Conservation (phyloP, 2,113 vertebrate genomes). For the Nerophis ophidion region DNA sequence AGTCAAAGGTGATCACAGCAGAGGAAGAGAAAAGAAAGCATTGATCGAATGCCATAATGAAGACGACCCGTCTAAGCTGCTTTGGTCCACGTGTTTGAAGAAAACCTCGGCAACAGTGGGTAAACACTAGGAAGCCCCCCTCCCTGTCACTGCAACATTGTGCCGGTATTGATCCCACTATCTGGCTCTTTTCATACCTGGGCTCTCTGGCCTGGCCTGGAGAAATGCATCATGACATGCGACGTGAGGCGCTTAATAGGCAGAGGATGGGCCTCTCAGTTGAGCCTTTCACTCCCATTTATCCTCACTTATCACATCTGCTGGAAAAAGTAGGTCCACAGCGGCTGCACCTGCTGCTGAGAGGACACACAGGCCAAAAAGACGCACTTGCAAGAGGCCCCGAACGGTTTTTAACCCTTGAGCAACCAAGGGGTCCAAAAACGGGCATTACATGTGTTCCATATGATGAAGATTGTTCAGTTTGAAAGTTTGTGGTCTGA, state of each 20-base stretch:
- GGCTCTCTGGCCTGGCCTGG: slow-evolving; percentile 47
- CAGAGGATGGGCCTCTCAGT: slow-evolving; percentile 68
- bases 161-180: slow-evolving; percentile 72
- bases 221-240: slow-evolving; percentile 70
- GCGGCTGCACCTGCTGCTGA: slow-evolving; percentile 66
- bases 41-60: slow-evolving; percentile 79
- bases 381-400: slow-evolving; percentile 19
- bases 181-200: slow-evolving; percentile 73
- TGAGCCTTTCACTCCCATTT: slow-evolving; percentile 59
- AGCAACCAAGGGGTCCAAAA: no score
- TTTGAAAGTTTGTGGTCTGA: no score
- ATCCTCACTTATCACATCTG: slow-evolving; percentile 70
- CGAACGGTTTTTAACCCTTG: slow-evolving; percentile 5
- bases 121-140: slow-evolving; percentile 63
- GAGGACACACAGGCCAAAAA: slow-evolving; percentile 17
- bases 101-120: slow-evolving; percentile 58
- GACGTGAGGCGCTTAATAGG: slow-evolving; percentile 61
- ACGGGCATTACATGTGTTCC: no score
- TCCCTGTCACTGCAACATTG: slow-evolving; percentile 68
- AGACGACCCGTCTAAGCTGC: slow-evolving; percentile 70
- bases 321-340: slow-evolving; percentile 52
- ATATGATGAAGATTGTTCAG: no score
- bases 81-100: slow-evolving; percentile 69
- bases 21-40: slow-evolving; percentile 48
- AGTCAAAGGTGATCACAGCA: slow-evolving; percentile 67